These are phyloP conservation scores for Rafetus swinhoei DNA, from an alignment of 2,113 vertebrate species.

Conservation along the genomic window DNA sequence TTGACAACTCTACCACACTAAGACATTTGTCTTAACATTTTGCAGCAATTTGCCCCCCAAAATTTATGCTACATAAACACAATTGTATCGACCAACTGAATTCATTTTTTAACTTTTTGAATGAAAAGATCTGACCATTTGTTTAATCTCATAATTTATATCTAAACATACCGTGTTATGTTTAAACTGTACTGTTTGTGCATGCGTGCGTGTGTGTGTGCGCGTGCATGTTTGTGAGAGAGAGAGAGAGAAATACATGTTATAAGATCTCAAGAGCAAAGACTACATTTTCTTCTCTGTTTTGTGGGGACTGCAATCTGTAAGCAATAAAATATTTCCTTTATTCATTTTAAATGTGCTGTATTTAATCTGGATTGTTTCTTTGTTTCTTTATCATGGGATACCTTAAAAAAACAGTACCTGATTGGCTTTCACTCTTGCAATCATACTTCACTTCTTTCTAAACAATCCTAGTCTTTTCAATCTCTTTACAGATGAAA, in stretches of 20 bases:
- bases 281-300: neutral
- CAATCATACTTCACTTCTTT: neutral
- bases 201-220: neutral
- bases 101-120: neutral
- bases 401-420: accelerated
- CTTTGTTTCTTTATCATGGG: neutral
- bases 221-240: too few species aligned
- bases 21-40: neutral
- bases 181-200: neutral
- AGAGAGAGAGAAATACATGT: neutral
- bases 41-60: neutral
- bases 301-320: neutral
- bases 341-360: neutral
- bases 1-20: neutral
- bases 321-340: neutral
- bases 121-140: neutral
- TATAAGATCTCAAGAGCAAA: accelerated
- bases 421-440: neutral
- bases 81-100: neutral
- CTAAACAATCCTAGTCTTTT: neutral
- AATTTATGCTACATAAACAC: neutral
- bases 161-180: neutral
- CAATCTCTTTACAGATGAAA: accelerated
- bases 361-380: neutral
- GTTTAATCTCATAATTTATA: too few species aligned